Evolutionary conservation across 2,797 vertebrate species (phyloP).

Genomic region (Caiman crocodilus): DNA sequence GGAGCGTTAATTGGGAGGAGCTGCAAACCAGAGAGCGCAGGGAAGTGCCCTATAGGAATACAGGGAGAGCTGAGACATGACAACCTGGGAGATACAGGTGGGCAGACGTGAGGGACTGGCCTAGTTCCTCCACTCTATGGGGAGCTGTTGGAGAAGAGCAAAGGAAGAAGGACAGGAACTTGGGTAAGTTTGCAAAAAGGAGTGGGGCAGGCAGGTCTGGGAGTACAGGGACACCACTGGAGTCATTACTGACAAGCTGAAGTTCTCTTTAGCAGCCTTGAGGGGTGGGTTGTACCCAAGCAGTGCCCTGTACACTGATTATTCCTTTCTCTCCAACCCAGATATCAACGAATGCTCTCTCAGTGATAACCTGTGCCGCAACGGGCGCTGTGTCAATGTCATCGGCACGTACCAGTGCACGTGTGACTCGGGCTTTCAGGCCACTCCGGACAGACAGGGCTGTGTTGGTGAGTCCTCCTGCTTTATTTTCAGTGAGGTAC

Average conservation of each 20-base stretch:
- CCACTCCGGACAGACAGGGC: conserved; percentile 88
- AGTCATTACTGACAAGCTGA: not conserved
- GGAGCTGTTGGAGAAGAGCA: not conserved
- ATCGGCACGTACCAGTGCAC: conserved; percentile 93
- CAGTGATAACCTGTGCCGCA: conserved; percentile 90
- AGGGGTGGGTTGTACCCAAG: too few relatives aligned
- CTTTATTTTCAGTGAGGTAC: rapidly evolving
- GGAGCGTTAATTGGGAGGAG: not conserved
- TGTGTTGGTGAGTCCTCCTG: conserved; percentile 88
- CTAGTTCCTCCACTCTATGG: not conserved
- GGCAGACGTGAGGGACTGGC: not conserved
- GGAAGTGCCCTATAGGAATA: not conserved
- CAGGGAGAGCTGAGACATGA: too few relatives aligned
- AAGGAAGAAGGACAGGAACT: not conserved
- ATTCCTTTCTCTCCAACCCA: conserved; percentile 32
- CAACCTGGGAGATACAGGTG: not conserved
- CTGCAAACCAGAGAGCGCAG: too few relatives aligned
- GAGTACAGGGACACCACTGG: not conserved
- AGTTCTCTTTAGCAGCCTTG: too few relatives aligned
- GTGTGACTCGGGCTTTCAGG: conserved; percentile 92
- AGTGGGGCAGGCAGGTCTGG: not conserved
- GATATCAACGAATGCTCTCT: conserved; percentile 94
- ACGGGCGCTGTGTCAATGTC: conserved; percentile 91
- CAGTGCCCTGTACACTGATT: not conserved
- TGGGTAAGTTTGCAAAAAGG: rapidly evolving